Evolutionary conservation across 2,888 invertebrate species (phyloP).

Genomic region (Holacanthella duospinosa): DNA sequence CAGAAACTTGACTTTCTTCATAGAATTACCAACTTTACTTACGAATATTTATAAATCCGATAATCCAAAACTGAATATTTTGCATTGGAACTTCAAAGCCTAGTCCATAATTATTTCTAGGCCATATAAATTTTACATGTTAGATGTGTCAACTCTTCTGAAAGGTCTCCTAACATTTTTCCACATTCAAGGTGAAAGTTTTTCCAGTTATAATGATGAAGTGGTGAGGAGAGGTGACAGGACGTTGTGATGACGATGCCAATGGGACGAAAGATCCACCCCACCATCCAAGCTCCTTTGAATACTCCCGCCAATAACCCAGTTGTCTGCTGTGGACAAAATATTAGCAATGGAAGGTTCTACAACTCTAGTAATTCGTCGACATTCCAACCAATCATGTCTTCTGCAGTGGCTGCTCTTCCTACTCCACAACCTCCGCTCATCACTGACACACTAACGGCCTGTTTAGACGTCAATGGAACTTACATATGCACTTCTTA

Average conservation of each 20-base stretch:
- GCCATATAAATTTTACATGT: too few relatives aligned
- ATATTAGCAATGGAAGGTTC: not conserved
- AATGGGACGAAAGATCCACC: not conserved
- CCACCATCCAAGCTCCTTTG: not conserved
- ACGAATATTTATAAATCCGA: too few relatives aligned
- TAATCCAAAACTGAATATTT: too few relatives aligned
- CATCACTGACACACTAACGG: conserved; percentile 38
- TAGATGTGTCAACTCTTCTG: too few relatives aligned
- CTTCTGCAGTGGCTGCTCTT: not conserved
- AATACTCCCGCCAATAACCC: not conserved
- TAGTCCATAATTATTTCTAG: too few relatives aligned
- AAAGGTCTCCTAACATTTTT: too few relatives aligned
- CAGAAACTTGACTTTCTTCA: too few relatives aligned
- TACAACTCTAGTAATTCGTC: not conserved
- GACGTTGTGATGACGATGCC: not conserved
- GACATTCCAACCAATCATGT: not conserved
- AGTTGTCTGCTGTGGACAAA: not conserved
- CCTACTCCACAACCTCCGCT: conserved; percentile 26
- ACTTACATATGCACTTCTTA: conserved; percentile 55
- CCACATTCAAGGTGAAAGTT: too few relatives aligned
- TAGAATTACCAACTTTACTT: too few relatives aligned
- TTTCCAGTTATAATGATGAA: too few relatives aligned
- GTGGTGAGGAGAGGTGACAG: not conserved
- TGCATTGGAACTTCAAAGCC: too few relatives aligned
- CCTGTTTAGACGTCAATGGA: conserved; percentile 49